Evolutionary conservation across 2,888 invertebrate genomes (phyloP), one percentile per base, ranked within the genome.

Genomic region (Zygothrica quintamaculata): DNA sequence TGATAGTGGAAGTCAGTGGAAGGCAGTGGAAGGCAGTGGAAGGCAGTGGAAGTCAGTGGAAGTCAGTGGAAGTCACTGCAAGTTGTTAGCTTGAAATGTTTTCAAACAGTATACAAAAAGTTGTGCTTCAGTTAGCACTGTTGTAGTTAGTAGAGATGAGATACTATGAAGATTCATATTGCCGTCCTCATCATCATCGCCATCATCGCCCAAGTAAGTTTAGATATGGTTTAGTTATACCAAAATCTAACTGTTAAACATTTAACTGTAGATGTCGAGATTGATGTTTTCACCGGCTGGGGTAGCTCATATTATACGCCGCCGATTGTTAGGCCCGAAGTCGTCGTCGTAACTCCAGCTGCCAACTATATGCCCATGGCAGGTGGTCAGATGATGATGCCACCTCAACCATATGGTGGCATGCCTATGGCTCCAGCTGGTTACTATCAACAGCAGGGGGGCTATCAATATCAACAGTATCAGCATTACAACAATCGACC

Each of bases 261-360:
- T 7, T 1, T 39, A 0, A 25, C 18, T 15, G 1, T 15, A 71
- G 71, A 87, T 76, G 60, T 88, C 70, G 88, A 89, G 51, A 81
- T 89, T 74, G 88, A 88, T 71, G 81, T 89, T 74, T 64, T 85
- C 55, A 58, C 84, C 76, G 65, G 77, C 58, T 77, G 76, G 67
- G 70, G 84, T 68, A 74, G 88, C 51, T 65, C 61, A 36, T 88
- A 88, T 67, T 88, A 84, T 82, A 56, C 66, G 60, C 46, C 77
- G 71, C 56, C 86, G 71, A 13, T 66, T 84, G 57, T 65, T 68
- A 43, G 86, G 77, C 57, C 87, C 55, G 87, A 84, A 37, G 65
- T 84, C 18, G 74, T 84, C 55, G 79, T 85, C 48, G 65, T 84
- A 15, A 85, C 56, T 3, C 87, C 74, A 25, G 77, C 80, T 0